Conservation (phyloP, 2,888 invertebrate species). For the Apotomis turbidana region DNA sequence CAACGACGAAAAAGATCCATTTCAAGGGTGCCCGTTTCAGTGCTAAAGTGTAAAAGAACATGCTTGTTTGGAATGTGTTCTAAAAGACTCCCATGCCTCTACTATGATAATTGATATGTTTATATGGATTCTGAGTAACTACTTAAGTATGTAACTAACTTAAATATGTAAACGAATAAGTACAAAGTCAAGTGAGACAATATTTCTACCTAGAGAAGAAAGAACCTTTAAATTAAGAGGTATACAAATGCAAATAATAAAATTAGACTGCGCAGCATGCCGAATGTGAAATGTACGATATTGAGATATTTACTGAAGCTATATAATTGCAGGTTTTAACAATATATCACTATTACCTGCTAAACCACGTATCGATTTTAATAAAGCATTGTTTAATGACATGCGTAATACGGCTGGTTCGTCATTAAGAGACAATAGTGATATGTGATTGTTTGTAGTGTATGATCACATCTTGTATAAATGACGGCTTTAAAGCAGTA, state of each 20-base stretch:
- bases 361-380: background rate
- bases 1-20: conserved; percentile 10
- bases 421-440: conserved; percentile 8
- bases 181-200: background rate
- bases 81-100: conserved; percentile 36
- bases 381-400: background rate
- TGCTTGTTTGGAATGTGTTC: conserved; percentile 23
- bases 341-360: conserved; percentile 7
- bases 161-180: conserved; percentile 13
- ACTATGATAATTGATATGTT: conserved; percentile 6
- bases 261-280: conserved; percentile 36
- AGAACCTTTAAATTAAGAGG: conserved; percentile 12
- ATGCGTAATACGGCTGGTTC: background rate
- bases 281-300: conserved; percentile 35
- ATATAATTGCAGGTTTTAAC: conserved; percentile 6
- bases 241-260: conserved; percentile 36
- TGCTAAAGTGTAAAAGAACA: conserved; percentile 25
- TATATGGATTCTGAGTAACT: conserved; percentile 9
- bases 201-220: conserved; percentile 18
- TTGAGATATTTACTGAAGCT: conserved; percentile 34
- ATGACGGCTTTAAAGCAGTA: conserved; percentile 14
- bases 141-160: conserved; percentile 12
- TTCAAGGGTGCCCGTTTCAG: conserved; percentile 13
- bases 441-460: conserved; percentile 9
- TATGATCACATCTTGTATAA: conserved; percentile 16